Evolutionary conservation across 2,888 invertebrate genomes (phyloP), one percentile per base, ranked within the genome.

Genomic region (Tachystola acroxantha): DNA sequence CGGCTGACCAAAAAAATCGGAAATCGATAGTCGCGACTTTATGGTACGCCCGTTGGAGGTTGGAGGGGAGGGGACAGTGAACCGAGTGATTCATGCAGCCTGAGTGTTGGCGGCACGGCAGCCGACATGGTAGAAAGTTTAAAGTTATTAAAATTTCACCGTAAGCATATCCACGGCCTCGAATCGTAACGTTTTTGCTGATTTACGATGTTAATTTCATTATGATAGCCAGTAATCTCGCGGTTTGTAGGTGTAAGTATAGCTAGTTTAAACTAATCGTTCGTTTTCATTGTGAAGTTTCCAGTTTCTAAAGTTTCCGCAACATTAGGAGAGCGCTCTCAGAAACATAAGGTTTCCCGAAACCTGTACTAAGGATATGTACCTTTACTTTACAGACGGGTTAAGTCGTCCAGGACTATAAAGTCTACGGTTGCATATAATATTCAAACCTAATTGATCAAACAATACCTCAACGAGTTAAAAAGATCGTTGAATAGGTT

Each of bases 81-180:
- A 74, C 78, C 53, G 46, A 30, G 37, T 53, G 57, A 55, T 43
- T 59, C 60, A 58, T 28, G 39, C 45, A 35, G 25, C 10, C 22
- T 37, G 35, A 26, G 22, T n/a, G n/a, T n/a, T n/a, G n/a, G 25
- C 39, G 32, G 19, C 36, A 37, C 36, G 27, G 47, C 46, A 50
- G 45, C 45, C 57, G 52, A 53, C 67, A 53, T 56, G 54, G 70
- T 80, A 79, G 81, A 81, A 81, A 81, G 82, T 81, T 75, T 57
- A 45, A 68, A 71, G 60, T 77, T 80, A 79, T 80, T 79, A 80
- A 80, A 80, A 79, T 80, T 81, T 80, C 79, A 80, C 81, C 80
- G 81, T 77, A 77, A 80, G 70, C 67, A 64, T 63, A 70, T 62
- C 59, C 48, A 3, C 12, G 7, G 10, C 11, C 12, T 16, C 11